Evolutionary conservation across 2,113 vertebrate genomes (phyloP).

Genomic region (Notechis scutatus): DNA sequence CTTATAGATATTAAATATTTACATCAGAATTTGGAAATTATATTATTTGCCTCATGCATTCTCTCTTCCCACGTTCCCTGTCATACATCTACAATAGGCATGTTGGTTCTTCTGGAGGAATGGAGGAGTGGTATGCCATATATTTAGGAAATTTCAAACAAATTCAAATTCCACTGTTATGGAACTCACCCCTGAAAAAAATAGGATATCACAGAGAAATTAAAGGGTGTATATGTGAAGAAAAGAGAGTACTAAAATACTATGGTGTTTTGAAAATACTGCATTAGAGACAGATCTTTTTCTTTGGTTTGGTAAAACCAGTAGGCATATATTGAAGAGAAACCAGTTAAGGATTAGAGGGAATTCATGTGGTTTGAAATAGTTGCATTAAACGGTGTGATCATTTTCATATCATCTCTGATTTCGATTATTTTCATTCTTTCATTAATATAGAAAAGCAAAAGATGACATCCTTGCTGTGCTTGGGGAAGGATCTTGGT

Average conservation of each 20-base stretch:
- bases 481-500: background rate
- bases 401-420: background rate
- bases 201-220: background rate
- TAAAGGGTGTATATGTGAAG: background rate
- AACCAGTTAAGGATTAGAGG: background rate
- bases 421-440: background rate
- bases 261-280: background rate
- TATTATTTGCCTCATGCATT: background rate
- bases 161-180: background rate
- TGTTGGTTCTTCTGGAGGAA: background rate
- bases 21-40: background rate
- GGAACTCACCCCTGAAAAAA: background rate
- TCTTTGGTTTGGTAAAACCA: background rate
- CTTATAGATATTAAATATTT: background rate
- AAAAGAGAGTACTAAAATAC: background rate
- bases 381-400: background rate
- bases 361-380: background rate
- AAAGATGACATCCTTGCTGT: background rate
- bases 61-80: background rate
- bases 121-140: background rate
- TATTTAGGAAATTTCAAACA: background rate
- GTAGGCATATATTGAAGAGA: background rate
- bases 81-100: background rate
- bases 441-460: background rate
- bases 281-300: background rate